These are phyloP conservation scores for Tortrix viridana DNA, from an alignment of 2,888 invertebrate species.

Conservation along the genomic window DNA sequence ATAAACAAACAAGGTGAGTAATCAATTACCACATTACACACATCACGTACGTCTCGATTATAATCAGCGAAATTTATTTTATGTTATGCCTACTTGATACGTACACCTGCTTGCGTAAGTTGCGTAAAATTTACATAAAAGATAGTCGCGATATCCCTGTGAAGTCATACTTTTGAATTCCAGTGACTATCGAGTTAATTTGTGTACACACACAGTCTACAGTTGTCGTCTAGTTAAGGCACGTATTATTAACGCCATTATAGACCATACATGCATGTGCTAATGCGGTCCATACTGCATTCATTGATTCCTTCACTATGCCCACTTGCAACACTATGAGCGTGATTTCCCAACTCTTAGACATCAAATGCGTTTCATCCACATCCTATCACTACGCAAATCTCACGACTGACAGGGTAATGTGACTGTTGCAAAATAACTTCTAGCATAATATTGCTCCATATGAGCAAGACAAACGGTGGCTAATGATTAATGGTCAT, in stretches of 20 bases:
- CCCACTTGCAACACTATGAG: constrained; percentile 22
- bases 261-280: not conserved
- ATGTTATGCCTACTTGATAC: constrained; percentile 41
- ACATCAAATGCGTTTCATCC: constrained; percentile 28
- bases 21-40: constrained; percentile 35
- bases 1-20: constrained; percentile 91
- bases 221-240: not conserved
- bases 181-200: not conserved
- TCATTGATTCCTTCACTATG: constrained; percentile 6
- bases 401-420: constrained; percentile 33
- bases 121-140: constrained; percentile 20
- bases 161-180: constrained; percentile 10
- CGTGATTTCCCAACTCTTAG: constrained; percentile 23
- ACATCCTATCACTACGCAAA: constrained; percentile 32
- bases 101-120: constrained; percentile 24
- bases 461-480: constrained; percentile 24
- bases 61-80: constrained; percentile 41
- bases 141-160: constrained; percentile 9
- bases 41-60: constrained; percentile 43
- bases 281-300: not conserved
- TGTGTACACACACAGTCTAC: not conserved
- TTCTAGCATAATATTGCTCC: constrained; percentile 30
- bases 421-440: constrained; percentile 24
- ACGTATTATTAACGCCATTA: not conserved
- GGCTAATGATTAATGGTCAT: constrained; percentile 22